Percentiles rank a stretch among this genome's conserved stretches.
phyloP scores from a whole-genome alignment of 2,797 vertebrate species.

The Anabacerthia variegaticeps region DNA sequence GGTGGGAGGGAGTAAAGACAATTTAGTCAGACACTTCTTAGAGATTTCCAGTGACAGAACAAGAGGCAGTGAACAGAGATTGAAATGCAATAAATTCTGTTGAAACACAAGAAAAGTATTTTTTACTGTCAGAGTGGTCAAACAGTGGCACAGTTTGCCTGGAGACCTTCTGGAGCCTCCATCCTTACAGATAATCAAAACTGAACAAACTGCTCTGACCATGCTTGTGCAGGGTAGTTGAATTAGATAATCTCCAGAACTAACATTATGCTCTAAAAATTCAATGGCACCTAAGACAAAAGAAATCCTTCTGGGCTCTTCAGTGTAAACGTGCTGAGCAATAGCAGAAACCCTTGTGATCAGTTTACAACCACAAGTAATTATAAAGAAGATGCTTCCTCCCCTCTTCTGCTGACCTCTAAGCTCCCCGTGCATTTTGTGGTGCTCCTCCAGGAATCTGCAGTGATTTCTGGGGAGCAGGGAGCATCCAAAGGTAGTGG shows the following conservation, averaged over 20 bases:
- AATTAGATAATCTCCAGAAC: not conserved
- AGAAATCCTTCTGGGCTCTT: not conserved
- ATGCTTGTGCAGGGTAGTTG: not conserved
- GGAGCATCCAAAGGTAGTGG: accelerated
- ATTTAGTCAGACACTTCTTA: not conserved
- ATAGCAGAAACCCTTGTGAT: not conserved
- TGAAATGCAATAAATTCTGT: not conserved
- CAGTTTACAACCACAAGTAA: not conserved
- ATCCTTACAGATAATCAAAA: not conserved
- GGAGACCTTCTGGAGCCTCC: not conserved
- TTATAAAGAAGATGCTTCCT: not conserved
- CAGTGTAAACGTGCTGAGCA: not conserved
- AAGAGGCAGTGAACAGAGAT: not conserved
- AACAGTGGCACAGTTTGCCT: not conserved
- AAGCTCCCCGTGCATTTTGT: not conserved
- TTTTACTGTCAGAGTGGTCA: not conserved
- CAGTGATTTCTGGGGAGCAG: not conserved
- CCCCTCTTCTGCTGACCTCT: not conserved
- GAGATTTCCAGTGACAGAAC: not conserved
- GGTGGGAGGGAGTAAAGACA: not conserved
- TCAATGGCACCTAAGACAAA: not conserved
- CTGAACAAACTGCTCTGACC: not conserved
- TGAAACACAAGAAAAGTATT: not conserved
- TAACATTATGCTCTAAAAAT: not conserved
- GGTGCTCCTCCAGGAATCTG: not conserved